Conservation (phyloP, 1,140 invertebrate species). For the Maconellicoccus hirsutus region DNA sequence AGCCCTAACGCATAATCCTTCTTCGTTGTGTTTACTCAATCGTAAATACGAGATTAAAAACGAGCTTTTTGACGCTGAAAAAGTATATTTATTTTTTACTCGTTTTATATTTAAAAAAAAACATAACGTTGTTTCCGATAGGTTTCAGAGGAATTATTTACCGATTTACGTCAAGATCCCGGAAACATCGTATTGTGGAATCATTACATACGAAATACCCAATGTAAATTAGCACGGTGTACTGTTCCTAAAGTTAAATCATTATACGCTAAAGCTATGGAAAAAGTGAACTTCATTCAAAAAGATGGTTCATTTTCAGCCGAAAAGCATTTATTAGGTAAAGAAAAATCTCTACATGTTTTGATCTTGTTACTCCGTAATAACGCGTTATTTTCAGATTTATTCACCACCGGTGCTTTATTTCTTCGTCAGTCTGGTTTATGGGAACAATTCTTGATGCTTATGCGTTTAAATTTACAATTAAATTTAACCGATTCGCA, state of each 20-base stretch:
- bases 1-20: constrained; percentile 40
- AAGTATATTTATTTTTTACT: no score
- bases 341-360: neutral
- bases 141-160: neutral
- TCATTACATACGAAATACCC: constrained; percentile 33
- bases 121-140: no score
- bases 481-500: neutral
- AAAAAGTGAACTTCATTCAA: constrained; percentile 12
- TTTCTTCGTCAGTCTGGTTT: constrained; percentile 53
- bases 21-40: constrained; percentile 27
- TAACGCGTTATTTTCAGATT: constrained; percentile 32
- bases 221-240: constrained; percentile 24
- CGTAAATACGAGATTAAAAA: neutral
- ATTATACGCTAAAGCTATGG: constrained; percentile 25
- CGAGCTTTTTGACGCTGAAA: neutral
- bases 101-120: no score
- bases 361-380: neutral
- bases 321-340: constrained; percentile 8
- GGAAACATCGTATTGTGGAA: constrained; percentile 34
- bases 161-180: constrained; percentile 25
- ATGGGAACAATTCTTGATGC: constrained; percentile 50
- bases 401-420: constrained; percentile 46
- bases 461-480: constrained; percentile 38
- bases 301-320: neutral
- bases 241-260: constrained; percentile 19